Base-by-base conservation (phyloP, 1,140 invertebrate species). In the Agrilus planipennis region DNA sequence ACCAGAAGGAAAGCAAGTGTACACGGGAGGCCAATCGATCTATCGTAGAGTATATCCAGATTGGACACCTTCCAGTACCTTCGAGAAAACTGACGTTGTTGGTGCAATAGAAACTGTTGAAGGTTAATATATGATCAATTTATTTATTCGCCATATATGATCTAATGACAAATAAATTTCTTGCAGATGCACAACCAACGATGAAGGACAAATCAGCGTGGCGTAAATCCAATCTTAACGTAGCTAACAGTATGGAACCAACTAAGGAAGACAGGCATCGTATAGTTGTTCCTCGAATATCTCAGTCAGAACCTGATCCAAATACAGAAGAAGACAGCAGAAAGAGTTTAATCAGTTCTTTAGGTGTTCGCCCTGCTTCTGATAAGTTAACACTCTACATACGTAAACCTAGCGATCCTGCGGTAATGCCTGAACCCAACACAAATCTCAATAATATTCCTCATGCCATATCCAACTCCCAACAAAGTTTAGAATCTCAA, bases 101-200 rank as follows among this genome's bases (percentile, higher is more conserved):
- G 70, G 77, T 35, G 79, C 83, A 17, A 81, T 90, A 69, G 85
- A 90, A 67, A 78, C 84, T 20, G 84, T 90, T 40, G 86, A 89
- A 72, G 81, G 83, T 84, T 62, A 42, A n/a, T n/a, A n/a, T n/a
- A n/a, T n/a, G n/a, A 25, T 25, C n/a, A 7, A 25, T 25, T 25
- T 25, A n/a, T n/a, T n/a, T n/a, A n/a, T n/a, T n/a, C n/a, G n/a
- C n/a, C n/a, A n/a, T n/a, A n/a, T n/a, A n/a, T n/a, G n/a, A n/a
- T 27, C 42, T 36, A 21, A 18, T 27, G 12, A 27, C 12, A 12
- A 7, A 27, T 43, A 37, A 27, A 36, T 21, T 10, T 44, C 18
- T 65, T 70, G 2, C 55, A 84, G 81, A 81, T 68, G 75, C 75
- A 14, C 78, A 82, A 66, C 76, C 76, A 17, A 71, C 75, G 59